Evolutionary conservation across 2,888 invertebrate genomes (phyloP).

Genomic region (Drosophila borealis): DNA sequence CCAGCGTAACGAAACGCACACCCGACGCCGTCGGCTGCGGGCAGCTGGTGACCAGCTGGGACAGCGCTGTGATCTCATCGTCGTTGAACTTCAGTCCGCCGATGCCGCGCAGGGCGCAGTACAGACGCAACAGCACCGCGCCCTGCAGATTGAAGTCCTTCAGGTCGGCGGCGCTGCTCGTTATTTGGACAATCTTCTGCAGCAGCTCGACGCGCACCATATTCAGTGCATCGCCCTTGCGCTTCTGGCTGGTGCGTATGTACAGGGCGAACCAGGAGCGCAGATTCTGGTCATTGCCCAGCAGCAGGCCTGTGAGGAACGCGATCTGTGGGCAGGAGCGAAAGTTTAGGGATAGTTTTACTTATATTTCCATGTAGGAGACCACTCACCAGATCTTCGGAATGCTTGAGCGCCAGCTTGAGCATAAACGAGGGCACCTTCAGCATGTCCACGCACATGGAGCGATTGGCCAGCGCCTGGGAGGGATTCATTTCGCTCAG

Average conservation of each 20-base stretch:
- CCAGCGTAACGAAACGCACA: slow-evolving; percentile 95
- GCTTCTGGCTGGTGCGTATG: slow-evolving; percentile 89
- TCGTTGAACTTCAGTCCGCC: slow-evolving; percentile 97
- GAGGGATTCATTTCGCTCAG: slow-evolving; percentile 96
- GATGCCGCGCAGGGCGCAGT: slow-evolving; percentile 96
- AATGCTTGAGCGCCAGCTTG: slow-evolving; percentile 90
- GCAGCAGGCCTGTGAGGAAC: slow-evolving; percentile 94
- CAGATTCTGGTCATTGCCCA: slow-evolving; percentile 95
- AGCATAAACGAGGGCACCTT: slow-evolving; percentile 96
- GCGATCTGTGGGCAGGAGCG: slow-evolving; percentile 87
- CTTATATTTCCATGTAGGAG: too few relatives aligned
- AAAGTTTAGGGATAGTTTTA: too few relatives aligned
- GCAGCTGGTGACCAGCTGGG: slow-evolving; percentile 94
- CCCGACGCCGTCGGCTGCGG: slow-evolving; percentile 96
- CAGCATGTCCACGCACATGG: slow-evolving; percentile 95
- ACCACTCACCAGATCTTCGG: slow-evolving; percentile 86
- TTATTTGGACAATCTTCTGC: slow-evolving; percentile 88
- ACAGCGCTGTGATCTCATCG: slow-evolving; percentile 93
- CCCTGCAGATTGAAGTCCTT: slow-evolving; percentile 92
- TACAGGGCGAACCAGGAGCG: slow-evolving; percentile 97
- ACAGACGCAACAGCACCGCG: slow-evolving; percentile 94
- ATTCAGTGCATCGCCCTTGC: slow-evolving; percentile 89
- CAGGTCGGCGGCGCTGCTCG: slow-evolving; percentile 87
- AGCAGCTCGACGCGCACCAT: slow-evolving; percentile 91
- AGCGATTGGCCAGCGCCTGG: slow-evolving; percentile 92